Base-by-base conservation (phyloP, 2,113 vertebrate genomes). In the Pipra filicauda region DNA sequence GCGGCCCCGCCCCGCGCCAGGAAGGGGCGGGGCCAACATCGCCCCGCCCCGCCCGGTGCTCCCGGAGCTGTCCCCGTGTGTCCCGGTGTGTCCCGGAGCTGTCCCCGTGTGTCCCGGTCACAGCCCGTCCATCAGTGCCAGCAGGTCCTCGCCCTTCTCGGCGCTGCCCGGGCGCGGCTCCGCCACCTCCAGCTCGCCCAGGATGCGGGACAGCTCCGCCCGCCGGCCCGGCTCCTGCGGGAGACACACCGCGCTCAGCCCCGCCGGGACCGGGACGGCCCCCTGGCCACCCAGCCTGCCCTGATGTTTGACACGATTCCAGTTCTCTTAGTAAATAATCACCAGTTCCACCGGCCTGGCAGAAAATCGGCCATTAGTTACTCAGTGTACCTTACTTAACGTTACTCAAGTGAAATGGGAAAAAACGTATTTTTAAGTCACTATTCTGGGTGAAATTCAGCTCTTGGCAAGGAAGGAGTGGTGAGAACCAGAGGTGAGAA, bases 91-190 rank as follows among this genome's bases (percentile, higher is more conserved):
- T 30, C 57, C 59, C 7, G 31, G 19, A 5, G 5, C 23, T 17
- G 15, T 37, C 58, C 26, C 16, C 6, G 0, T 52, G 37, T 37
- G 73, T 62, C 57, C 57, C 35, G 35, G 52, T 89, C 98, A 99
- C 81, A 99, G 97, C 59, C 97, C 98, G 20, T 99, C 99, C 99
- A 99, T 99, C 98, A 99, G 98, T 65, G 99, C 99, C 58, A 99
- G 97, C 75, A 99, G 97, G 87, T 99, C 99, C 8, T 99, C 99
- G 26, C 99, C 99, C 91, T 99, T 99, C 96, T 91, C 99, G 90
- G 92, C 43, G 37, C 95, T 97, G 65, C 37, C 89, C 30, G 95
- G 92, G 3, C 97, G 96, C 88, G 98, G 98, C 59, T 97, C 98
- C 5, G 91, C 91, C 80, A 98, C 97, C 24, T 98, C 98, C 92